Percentiles rank a stretch among this genome's conserved stretches.
Conservation (phyloP, 2,888 invertebrate species). For the Mycalesis mineus region DNA sequence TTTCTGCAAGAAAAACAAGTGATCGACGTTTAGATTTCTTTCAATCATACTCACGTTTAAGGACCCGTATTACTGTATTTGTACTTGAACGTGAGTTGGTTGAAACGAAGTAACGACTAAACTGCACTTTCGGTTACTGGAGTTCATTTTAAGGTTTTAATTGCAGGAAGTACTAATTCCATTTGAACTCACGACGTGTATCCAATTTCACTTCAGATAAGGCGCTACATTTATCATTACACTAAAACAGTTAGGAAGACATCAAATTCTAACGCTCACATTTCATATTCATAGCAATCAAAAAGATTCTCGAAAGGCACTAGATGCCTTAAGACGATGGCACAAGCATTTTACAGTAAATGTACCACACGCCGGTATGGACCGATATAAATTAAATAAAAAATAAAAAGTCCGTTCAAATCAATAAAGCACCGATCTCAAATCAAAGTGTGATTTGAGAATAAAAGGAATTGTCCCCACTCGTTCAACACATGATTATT, state of each 20-base stretch:
- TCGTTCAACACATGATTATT: too few relatives aligned
- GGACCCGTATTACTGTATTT: too few relatives aligned
- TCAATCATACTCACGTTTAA: background rate
- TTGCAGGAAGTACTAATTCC: background rate
- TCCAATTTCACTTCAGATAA: conserved; percentile 5
- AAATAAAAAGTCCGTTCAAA: background rate
- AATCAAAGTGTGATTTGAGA: background rate
- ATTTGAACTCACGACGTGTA: background rate
- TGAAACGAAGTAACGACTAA: background rate
- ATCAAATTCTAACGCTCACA: conserved; percentile 22
- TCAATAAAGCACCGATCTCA: background rate
- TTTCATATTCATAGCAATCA: conserved; percentile 12
- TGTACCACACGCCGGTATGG: background rate
- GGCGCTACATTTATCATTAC: conserved; percentile 15
- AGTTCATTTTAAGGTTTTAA: too few relatives aligned
- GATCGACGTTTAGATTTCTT: background rate
- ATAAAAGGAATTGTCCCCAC: too few relatives aligned
- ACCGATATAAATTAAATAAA: conserved; percentile 1
- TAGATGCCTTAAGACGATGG: conserved; percentile 18
- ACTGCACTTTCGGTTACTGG: background rate
- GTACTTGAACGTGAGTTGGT: too few relatives aligned
- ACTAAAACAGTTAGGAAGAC: conserved; percentile 31
- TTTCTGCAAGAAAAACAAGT: background rate
- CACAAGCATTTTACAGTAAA: conserved; percentile 22
- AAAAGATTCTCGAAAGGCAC: conserved; percentile 21